Evolutionary conservation across 2,113 vertebrate species (phyloP).

Genomic region (Alouatta palliata): DNA sequence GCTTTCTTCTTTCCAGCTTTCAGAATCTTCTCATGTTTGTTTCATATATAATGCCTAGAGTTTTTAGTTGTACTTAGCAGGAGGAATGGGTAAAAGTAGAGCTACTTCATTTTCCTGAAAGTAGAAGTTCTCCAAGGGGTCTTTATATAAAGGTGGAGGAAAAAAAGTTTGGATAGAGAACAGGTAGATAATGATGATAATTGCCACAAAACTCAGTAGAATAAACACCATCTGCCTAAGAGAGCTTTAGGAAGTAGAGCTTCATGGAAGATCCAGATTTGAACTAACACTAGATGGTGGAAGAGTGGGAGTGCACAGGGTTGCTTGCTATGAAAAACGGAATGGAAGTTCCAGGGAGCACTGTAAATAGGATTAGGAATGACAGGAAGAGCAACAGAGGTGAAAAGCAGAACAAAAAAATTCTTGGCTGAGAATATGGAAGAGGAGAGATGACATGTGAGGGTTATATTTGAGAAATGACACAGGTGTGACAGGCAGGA

Average conservation of each 20-base stretch:
- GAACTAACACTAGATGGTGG: not conserved
- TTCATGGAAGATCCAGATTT: not conserved
- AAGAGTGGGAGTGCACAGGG: not conserved
- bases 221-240: not conserved
- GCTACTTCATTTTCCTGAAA: not conserved
- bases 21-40: constrained; percentile 3
- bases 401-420: not conserved
- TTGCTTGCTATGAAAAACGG: not conserved
- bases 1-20: not conserved
- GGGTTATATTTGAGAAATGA: not conserved
- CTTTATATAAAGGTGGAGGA: constrained; percentile 16
- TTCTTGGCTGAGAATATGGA: not conserved
- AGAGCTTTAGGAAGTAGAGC: not conserved
- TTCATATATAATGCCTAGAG: not conserved
- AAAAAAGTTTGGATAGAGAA: not conserved
- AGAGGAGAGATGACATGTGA: not conserved
- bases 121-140: not conserved
- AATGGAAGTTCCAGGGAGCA: not conserved
- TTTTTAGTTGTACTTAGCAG: not conserved
- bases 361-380: not conserved
- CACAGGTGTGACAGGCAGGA: not conserved
- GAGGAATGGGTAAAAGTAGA: not conserved
- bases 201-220: constrained; percentile 2
- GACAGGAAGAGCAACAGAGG: constrained; percentile 9
- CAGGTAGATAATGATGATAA: not conserved